Evolutionary conservation across 2,888 invertebrate genomes (phyloP), one percentile per base, ranked within the genome.

Genomic region (Troides helena): DNA sequence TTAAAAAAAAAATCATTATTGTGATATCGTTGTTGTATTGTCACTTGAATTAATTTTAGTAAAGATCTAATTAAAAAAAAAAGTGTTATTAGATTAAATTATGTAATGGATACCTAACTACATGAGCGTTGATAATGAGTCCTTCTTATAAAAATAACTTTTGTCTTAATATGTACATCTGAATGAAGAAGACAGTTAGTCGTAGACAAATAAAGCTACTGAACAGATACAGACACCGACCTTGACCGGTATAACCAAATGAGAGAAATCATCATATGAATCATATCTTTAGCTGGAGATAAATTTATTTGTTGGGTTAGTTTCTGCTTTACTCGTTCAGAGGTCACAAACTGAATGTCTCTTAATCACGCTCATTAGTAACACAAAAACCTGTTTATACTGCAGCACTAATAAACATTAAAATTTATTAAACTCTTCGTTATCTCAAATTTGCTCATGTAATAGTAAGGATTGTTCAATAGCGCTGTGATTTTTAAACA

Each of bases 261-360:
- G 78, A 83, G 89, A 88, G 91, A 91, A 91, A 92, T 88, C 89
- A 85, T 85, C 83, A 86, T 83, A 81, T 78, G 80, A 85, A 82
- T 83, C 81, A 84, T 81, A 74, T 74, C 69, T 67, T 75, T 75
- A 71, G 69, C 65, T 67, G 61, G 56, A 65, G 62, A 70, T 70
- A 79, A 76, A 76, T 73, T 76, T 74, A 76, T 79, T 77, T 72
- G 76, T 74, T 73, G 75, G 78, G 80, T 76, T 78, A 70, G 65
- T 59, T 59, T 62, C 36, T 65, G 59, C 65, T 63, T 62, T 64
- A 69, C 65, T 65, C 65, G 61, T 62, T 8, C 8, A 39, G 46
- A 69, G 69, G 69, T 46, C 69, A 58, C 61, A 43, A 7, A 46
- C 65, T 65, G 57, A 65, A 65, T 69, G 69, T 69, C 62, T 65